phyloP scores from a whole-genome alignment of 2,888 invertebrate species.

The Serripes groenlandicus region DNA sequence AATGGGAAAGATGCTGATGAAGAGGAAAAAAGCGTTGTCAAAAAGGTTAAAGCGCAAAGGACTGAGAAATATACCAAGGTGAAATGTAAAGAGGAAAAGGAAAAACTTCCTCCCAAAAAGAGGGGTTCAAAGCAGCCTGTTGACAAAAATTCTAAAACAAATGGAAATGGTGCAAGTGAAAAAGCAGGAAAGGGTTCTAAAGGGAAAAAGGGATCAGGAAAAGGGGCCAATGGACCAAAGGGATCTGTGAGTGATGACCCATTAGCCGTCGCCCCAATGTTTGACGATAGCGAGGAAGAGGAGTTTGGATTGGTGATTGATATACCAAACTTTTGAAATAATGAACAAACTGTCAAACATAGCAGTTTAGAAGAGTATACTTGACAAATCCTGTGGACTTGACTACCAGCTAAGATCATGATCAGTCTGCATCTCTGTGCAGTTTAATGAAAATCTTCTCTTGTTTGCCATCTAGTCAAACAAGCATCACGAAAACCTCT shows the following conservation, averaged over 20 bases:
- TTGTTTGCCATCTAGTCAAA: too few relatives aligned
- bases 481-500: too few relatives aligned
- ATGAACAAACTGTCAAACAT: too few relatives aligned
- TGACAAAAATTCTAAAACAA: conserved; percentile 45
- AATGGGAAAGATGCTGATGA: conserved; percentile 12
- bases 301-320: conserved; percentile 78
- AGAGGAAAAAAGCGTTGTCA: conserved; percentile 25
- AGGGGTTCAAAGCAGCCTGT: conserved; percentile 43
- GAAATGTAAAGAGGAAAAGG: conserved; percentile 37
- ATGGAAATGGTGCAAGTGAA: conserved; percentile 26
- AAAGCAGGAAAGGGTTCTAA: conserved; percentile 25
- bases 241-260: conserved; percentile 55
- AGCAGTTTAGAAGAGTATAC: too few relatives aligned
- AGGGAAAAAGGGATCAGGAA: conserved; percentile 46
- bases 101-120: conserved; percentile 56
- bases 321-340: conserved; percentile 74
- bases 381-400: too few relatives aligned
- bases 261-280: conserved; percentile 75
- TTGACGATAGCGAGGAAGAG: conserved; percentile 79
- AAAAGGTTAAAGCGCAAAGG: conserved; percentile 11
- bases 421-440: too few relatives aligned
- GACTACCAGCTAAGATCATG: too few relatives aligned
- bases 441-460: too few relatives aligned
- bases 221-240: conserved; percentile 35
- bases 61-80: conserved; percentile 18